phyloP scores from a whole-genome alignment of 2,113 vertebrate species.

The Noctilio leporinus region DNA sequence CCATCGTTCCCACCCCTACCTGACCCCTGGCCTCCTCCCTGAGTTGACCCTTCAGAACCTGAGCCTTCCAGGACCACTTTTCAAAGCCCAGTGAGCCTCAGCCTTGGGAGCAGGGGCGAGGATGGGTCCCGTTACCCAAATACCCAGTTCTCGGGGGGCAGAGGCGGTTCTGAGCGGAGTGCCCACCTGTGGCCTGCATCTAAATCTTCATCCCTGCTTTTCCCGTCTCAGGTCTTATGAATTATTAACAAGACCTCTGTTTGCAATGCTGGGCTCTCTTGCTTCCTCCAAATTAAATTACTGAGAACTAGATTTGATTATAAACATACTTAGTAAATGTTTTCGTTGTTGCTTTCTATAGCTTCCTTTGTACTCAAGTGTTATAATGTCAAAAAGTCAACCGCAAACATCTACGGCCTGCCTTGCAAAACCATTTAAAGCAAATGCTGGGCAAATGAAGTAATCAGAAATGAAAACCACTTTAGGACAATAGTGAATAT shows the following conservation, averaged over 20 bases:
- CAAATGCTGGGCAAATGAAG: constrained; percentile 68
- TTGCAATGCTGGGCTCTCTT: constrained; percentile 58
- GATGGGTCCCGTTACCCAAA: rapidly evolving
- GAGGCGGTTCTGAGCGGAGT: neutral
- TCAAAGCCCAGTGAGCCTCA: rapidly evolving
- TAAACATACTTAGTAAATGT: constrained; percentile 76
- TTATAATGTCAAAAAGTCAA: constrained; percentile 74
- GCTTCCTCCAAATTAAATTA: constrained; percentile 75
- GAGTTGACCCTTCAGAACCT: too few relatives aligned
- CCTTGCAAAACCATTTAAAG: constrained; percentile 70
- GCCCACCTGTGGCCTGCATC: neutral
- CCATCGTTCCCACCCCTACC: rapidly evolving
- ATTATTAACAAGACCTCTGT: constrained; percentile 69
- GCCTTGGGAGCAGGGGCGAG: rapidly evolving
- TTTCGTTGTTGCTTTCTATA: constrained; percentile 72
- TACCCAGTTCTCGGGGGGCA: rapidly evolving
- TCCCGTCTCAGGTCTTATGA: constrained; percentile 36
- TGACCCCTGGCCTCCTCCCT: rapidly evolving
- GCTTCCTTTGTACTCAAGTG: constrained; percentile 74
- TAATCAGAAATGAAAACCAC: constrained; percentile 75
- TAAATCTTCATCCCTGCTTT: neutral
- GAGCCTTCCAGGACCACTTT: rapidly evolving
- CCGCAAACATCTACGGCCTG: constrained; percentile 67
- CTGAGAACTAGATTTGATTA: constrained; percentile 75
- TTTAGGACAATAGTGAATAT: constrained; percentile 52